Evolutionary conservation across 2,113 vertebrate genomes (phyloP).

Genomic region (Grallaria varia): DNA sequence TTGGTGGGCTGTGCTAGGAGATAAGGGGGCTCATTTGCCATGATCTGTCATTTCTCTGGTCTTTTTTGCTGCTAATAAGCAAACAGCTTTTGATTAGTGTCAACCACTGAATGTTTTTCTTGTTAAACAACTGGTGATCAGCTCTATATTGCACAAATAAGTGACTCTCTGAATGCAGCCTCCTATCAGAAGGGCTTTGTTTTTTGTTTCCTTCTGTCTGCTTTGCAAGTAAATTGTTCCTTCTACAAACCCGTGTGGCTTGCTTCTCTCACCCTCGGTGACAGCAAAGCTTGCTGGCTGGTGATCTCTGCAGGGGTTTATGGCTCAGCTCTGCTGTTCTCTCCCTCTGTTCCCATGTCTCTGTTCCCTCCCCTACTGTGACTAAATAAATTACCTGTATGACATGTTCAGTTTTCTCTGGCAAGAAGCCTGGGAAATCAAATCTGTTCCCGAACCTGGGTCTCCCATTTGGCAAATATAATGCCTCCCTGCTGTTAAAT

Average conservation of each 20-base stretch:
- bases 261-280: neutral
- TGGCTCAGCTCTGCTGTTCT: slow-evolving; percentile 4
- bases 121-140: neutral
- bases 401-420: slow-evolving; percentile 63
- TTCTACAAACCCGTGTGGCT: neutral
- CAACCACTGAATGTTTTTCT: neutral
- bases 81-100: slow-evolving; percentile 14
- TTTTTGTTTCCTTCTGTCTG: slow-evolving; percentile 4
- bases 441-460: slow-evolving; percentile 48
- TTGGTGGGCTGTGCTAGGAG: neutral
- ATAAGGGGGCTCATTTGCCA: neutral
- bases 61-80: neutral
- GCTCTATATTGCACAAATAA: neutral
- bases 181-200: neutral
- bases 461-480: slow-evolving; percentile 59
- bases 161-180: neutral
- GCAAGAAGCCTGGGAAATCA: slow-evolving; percentile 67
- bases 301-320: slow-evolving; percentile 23
- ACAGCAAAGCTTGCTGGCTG: neutral
- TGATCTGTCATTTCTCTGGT: neutral
- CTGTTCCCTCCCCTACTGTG: slow-evolving; percentile 55
- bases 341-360: slow-evolving; percentile 37
- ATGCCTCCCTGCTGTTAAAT: slow-evolving; percentile 59
- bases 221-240: slow-evolving; percentile 31
- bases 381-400: slow-evolving; percentile 71